Evolutionary conservation across 2,797 vertebrate genomes (phyloP), one percentile per base, ranked within the genome.

Genomic region (Cryptoblepharus egeriae): DNA sequence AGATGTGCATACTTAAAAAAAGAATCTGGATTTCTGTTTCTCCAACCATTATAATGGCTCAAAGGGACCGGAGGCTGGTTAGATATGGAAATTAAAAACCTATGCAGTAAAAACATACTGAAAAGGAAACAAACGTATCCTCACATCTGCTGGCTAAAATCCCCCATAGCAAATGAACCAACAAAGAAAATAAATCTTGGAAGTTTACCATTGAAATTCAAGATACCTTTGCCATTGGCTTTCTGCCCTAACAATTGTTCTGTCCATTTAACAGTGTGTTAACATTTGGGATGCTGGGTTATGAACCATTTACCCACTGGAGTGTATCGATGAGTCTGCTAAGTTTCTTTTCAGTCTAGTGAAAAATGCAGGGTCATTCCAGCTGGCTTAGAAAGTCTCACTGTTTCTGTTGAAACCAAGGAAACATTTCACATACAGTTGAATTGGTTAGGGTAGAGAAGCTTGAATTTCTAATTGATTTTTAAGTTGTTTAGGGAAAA

Each of bases 1-100:
- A 65, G 0, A 1, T 2, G 0, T 6, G 22, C 24, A 72, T 78
- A 45, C 75, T 45, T 11, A 77, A 77, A 70, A 77, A 70, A 42
- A 42, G 39, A 42, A 42, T 42, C 5, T 18, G 32, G 20, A 57
- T 57, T 67, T 67, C 32, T 0, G 0, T 45, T 2, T 74, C 1
- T 58, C 18, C 0, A 70, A 1, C 9, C 70, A 65, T 55, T 26
- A 49, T 15, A 55, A 20, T 49, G 22, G 64, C 72, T 58, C 26
- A 35, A 80, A 80, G 0, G 7, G 24, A 52, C 52, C 35, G 28
- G 22, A 61, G 18, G 0, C 0, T 1, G 0, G 22, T 3, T 45
- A 70, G 61, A 60, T 57, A 35, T 3, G 57, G 3, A 9, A 28
- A 8, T 16, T 1, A 13, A 7, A 20, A 65, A 42, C 65, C 0